Percentiles rank a stretch among this genome's conserved stretches.
These are phyloP conservation scores for Folsomia manolachei DNA, from an alignment of 2,888 invertebrate genomes.

Conservation along the genomic window DNA sequence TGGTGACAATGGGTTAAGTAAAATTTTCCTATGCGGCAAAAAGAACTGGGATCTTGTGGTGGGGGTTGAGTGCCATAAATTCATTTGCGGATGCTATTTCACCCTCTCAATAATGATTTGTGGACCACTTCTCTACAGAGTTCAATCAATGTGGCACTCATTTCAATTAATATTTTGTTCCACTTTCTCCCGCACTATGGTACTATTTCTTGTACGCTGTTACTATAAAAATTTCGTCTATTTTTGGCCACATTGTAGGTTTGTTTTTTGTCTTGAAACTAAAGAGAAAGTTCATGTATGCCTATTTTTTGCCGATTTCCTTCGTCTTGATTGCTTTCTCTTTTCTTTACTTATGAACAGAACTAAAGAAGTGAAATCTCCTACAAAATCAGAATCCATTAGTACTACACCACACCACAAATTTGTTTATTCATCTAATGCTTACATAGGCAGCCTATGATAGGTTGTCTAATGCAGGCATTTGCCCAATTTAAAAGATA, in stretches of 20 bases:
- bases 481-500: too few relatives aligned
- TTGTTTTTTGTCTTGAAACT: not conserved
- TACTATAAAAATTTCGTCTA: not conserved
- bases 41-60: not conserved
- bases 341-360: too few relatives aligned
- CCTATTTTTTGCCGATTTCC: not conserved
- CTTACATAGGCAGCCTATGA: too few relatives aligned
- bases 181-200: not conserved
- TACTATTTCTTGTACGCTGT: too few relatives aligned
- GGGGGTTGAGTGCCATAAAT: constrained; percentile 10
- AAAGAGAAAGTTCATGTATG: not conserved
- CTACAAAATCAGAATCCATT: too few relatives aligned
- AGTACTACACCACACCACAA: too few relatives aligned
- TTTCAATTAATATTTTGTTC: not conserved
- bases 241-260: not conserved
- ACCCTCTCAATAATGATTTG: constrained; percentile 16
- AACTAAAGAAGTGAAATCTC: too few relatives aligned
- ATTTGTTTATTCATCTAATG: too few relatives aligned
- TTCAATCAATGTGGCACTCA: constrained; percentile 10
- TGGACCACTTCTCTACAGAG: constrained; percentile 6
- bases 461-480: too few relatives aligned
- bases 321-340: not conserved
- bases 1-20: constrained; percentile 17
- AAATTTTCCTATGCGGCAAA: constrained; percentile 28
- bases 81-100: constrained; percentile 9